Percentiles rank a stretch among this genome's conserved stretches.
These are phyloP conservation scores for Amphibalanus amphitrite DNA, from an alignment of 1,140 invertebrate genomes.

Conservation along the genomic window DNA sequence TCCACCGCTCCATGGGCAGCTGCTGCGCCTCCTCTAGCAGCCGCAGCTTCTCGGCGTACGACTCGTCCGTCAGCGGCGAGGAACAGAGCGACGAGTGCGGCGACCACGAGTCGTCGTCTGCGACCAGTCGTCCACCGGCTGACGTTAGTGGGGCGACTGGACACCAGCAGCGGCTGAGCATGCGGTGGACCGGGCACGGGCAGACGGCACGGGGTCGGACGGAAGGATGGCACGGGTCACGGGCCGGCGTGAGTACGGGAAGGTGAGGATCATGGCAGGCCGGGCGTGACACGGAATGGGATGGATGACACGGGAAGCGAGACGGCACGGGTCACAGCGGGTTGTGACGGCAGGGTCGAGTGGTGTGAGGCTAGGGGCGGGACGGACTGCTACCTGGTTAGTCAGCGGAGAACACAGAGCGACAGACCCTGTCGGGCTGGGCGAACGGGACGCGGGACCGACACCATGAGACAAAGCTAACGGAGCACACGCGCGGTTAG, in stretches of 20 bases:
- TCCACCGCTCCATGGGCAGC: slow-evolving; percentile 77
- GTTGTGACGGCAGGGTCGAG: no score
- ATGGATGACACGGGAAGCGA: no score
- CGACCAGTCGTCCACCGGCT: no score
- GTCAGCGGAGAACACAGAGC: no score
- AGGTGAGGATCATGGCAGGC: neutral
- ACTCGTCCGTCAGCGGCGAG: slow-evolving; percentile 65
- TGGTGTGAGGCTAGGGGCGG: no score
- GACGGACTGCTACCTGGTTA: no score
- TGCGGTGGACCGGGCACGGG: neutral
- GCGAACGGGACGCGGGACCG: no score
- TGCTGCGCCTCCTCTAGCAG: slow-evolving; percentile 66
- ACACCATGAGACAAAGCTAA: neutral
- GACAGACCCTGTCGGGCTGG: no score
- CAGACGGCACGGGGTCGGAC: neutral
- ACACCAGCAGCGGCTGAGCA: no score
- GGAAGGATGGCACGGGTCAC: neutral
- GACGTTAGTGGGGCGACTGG: no score
- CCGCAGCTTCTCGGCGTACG: slow-evolving; percentile 60
- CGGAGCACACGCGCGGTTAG: neutral
- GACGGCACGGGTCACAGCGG: no score
- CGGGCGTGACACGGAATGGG: no score
- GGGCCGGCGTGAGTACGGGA: neutral
- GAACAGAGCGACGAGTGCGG: slow-evolving; percentile 19
- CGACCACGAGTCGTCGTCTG: slow-evolving; percentile 15